A percentile compares a stretch with the other conserved stretches of the same genome.
These are phyloP conservation scores for Conus betulinus DNA, from an alignment of 1,140 invertebrate genomes.

Conservation along the genomic window DNA sequence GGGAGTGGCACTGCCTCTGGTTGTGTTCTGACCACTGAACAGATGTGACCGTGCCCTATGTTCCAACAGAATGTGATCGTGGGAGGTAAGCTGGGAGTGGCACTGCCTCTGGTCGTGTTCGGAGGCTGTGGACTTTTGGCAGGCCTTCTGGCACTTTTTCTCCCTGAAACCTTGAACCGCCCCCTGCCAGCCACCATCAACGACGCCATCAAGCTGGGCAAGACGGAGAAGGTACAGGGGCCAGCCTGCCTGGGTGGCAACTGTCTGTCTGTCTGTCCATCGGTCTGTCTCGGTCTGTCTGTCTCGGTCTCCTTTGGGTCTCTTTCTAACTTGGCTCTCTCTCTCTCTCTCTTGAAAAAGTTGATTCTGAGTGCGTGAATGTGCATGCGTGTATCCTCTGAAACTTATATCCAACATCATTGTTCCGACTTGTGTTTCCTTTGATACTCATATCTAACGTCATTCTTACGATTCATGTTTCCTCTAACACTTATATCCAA, in stretches of 20 bases:
- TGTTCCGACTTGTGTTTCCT: no score
- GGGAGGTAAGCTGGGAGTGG: slow-evolving; percentile 53
- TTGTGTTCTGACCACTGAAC: slow-evolving; percentile 75
- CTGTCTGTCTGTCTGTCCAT: neutral
- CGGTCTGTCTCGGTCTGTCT: neutral
- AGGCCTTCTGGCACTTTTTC: slow-evolving; percentile 75
- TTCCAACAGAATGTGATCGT: slow-evolving; percentile 51
- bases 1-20: slow-evolving; percentile 74
- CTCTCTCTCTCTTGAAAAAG: neutral
- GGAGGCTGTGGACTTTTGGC: slow-evolving; percentile 78
- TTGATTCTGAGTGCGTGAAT: neutral
- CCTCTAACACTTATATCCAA: no score
- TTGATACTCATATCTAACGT: no score
- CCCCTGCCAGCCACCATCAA: slow-evolving; percentile 79
- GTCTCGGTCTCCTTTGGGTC: neutral
- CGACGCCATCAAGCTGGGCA: slow-evolving; percentile 73
- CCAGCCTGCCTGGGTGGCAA: neutral
- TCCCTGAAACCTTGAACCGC: slow-evolving; percentile 81
- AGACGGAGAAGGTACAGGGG: neutral
- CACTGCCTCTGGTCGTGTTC: slow-evolving; percentile 79
- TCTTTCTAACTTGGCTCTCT: neutral
- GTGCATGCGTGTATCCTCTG: no score
- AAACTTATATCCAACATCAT: no score
- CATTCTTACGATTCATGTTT: no score
- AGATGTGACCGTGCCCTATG: slow-evolving; percentile 22